A percentile compares a stretch with the other conserved stretches of the same genome.
Conservation (phyloP, 1,140 invertebrate genomes). For the Zophobas atratus region DNA sequence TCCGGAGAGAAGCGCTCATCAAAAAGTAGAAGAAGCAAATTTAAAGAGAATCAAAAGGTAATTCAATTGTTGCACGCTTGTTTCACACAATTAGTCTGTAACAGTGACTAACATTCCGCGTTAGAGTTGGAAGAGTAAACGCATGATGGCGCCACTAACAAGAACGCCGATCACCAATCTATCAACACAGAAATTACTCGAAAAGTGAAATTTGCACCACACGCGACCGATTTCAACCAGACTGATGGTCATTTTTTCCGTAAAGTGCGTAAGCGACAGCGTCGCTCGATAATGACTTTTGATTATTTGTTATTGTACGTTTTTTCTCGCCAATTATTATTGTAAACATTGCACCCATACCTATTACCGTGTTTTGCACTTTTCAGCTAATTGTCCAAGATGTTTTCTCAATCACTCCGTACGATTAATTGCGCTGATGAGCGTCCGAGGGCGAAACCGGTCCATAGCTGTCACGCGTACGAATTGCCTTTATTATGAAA, state of each 20-base stretch:
- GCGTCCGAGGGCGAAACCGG: no score
- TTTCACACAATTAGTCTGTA: background rate
- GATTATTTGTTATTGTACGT: background rate
- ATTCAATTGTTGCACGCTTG: constrained; percentile 13
- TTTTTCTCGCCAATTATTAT: background rate
- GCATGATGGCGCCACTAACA: constrained; percentile 40
- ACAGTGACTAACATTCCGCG: constrained; percentile 3
- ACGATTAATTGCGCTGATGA: no score
- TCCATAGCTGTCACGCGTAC: background rate
- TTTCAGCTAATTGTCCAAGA: background rate
- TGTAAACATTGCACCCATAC: background rate
- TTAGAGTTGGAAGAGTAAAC: background rate
- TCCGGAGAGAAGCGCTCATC: constrained; percentile 34
- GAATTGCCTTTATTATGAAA: constrained; percentile 1
- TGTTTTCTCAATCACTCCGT: background rate
- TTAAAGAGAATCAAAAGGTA: constrained; percentile 34
- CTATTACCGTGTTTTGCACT: background rate
- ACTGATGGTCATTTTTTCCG: background rate
- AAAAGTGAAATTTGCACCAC: no score
- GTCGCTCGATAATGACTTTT: no score
- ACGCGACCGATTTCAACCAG: no score
- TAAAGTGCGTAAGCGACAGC: background rate
- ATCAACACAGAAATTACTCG: background rate
- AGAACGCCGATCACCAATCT: background rate
- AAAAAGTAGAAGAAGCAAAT: constrained; percentile 27